Conservation (phyloP, 2,797 vertebrate genomes). For the Cichlasoma orientale region DNA sequence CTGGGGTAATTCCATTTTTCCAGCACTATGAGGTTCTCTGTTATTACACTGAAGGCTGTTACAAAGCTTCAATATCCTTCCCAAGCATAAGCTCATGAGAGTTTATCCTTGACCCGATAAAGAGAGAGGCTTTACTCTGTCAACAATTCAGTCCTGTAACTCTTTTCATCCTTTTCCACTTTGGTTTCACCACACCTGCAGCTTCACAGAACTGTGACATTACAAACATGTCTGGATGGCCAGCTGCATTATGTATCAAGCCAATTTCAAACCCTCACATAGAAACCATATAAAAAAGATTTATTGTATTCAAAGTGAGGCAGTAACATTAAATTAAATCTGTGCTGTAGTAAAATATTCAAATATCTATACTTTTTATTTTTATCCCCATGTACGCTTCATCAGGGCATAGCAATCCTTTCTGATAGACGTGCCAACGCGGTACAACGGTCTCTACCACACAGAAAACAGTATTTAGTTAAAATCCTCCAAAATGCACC, state of each 20-base stretch:
- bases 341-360: neutral
- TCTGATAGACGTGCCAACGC: neutral
- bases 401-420: neutral
- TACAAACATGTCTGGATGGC: neutral
- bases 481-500: too few relatives aligned
- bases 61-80: constrained; percentile 57
- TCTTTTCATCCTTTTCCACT: constrained; percentile 49
- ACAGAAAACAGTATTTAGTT: too few relatives aligned
- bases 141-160: constrained; percentile 53
- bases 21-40: constrained; percentile 2
- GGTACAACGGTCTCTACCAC: too few relatives aligned
- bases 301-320: neutral
- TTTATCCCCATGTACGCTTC: neutral
- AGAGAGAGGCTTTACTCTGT: constrained; percentile 48
- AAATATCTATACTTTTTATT: neutral
- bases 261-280: neutral
- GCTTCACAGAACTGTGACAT: constrained; percentile 10
- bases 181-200: neutral
- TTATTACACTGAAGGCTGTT: constrained; percentile 40
- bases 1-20: constrained; percentile 39
- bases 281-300: too few relatives aligned
- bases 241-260: neutral
- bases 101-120: constrained; percentile 53
- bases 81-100: constrained; percentile 54
- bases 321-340: neutral